These are phyloP conservation scores for Gasterosteus aculeatus DNA, from an alignment of 2,113 vertebrate species.

Conservation along the genomic window DNA sequence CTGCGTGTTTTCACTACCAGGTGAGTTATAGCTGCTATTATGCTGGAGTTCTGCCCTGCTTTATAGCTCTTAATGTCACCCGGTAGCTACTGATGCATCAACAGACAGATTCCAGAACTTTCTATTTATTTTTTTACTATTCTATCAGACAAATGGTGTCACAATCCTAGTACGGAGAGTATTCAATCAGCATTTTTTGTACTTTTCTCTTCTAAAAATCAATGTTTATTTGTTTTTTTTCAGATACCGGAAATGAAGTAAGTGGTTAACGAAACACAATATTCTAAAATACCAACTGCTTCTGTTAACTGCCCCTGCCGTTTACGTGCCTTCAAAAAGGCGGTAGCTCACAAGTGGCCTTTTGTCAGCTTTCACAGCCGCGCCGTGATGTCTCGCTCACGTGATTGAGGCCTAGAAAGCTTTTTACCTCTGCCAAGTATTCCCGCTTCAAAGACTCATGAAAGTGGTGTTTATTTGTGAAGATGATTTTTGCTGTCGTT, in stretches of 20 bases:
- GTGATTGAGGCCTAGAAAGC: background rate
- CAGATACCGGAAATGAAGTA: background rate
- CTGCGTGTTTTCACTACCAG: slow-evolving; percentile 17
- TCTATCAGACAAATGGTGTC: slow-evolving; percentile 6
- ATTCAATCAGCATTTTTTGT: background rate
- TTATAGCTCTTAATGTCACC: slow-evolving; percentile 37
- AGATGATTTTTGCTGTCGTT: slow-evolving; percentile 4
- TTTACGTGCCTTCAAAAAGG: background rate
- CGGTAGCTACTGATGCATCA: slow-evolving; percentile 34
- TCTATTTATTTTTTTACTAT: slow-evolving; percentile 24
- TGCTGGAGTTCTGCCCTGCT: slow-evolving; percentile 36
- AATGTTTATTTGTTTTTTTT: background rate
- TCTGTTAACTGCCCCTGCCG: background rate
- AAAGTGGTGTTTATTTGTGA: background rate
- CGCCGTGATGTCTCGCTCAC: background rate
- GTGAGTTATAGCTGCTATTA: slow-evolving; percentile 57
- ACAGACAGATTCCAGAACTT: slow-evolving; percentile 33
- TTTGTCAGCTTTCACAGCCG: background rate
- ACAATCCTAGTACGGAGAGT: background rate
- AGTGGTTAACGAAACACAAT: background rate
- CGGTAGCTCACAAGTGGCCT: background rate
- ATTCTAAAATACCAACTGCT: background rate
- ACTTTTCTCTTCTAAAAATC: background rate
- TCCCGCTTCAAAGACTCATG: background rate
- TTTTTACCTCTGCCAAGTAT: background rate